These are phyloP conservation scores for Pelusios castaneus DNA, from an alignment of 2,113 vertebrate species.

Conservation along the genomic window DNA sequence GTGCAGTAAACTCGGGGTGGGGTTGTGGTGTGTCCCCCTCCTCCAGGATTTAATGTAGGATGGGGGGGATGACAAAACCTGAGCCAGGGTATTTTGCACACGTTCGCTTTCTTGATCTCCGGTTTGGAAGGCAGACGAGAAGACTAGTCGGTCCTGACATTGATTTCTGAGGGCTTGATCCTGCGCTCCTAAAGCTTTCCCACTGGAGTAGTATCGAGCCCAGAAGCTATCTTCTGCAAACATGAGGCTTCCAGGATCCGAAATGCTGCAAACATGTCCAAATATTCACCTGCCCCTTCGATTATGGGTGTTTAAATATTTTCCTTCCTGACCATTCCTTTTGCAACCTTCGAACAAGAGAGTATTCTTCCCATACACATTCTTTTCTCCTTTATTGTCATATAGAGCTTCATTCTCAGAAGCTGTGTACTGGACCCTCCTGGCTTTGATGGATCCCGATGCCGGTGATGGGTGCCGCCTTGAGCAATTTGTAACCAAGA, in stretches of 20 bases:
- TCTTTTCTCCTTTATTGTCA: background rate
- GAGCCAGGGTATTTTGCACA: background rate
- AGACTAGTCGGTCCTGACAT: background rate
- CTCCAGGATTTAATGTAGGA: rapidly evolving
- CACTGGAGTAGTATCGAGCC: background rate
- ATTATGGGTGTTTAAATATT: background rate
- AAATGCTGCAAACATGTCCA: background rate
- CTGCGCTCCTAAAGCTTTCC: background rate
- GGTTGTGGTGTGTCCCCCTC: background rate
- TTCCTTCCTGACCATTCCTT: background rate
- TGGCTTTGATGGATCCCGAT: background rate
- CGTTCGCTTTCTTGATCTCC: background rate
- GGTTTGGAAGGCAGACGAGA: background rate
- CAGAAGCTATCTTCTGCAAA: background rate
- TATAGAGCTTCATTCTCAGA: background rate
- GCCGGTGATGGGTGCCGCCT: constrained; percentile 24
- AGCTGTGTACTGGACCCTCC: background rate
- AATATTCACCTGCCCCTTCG: background rate
- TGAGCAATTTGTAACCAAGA: constrained; percentile 63
- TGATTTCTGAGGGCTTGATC: background rate
- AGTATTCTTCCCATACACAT: background rate
- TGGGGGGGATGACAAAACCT: background rate
- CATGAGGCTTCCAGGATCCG: background rate
- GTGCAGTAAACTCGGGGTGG: too few species aligned
- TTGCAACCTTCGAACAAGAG: too few species aligned